phyloP scores from a whole-genome alignment of 2,888 invertebrate species.

The Linyphia triangularis region DNA sequence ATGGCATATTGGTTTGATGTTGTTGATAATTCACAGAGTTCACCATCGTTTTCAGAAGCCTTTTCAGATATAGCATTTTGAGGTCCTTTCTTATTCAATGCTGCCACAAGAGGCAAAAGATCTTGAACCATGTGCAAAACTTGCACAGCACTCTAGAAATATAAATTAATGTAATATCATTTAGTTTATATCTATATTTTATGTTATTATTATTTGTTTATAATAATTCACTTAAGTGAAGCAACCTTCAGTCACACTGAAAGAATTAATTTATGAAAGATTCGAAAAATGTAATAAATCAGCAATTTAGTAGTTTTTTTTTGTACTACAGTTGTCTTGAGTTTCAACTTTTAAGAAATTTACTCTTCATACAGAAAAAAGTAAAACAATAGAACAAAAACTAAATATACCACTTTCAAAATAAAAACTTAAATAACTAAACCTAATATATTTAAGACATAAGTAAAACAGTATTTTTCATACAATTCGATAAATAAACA shows the following conservation, averaged over 20 bases:
- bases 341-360: no score
- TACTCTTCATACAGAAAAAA: no score
- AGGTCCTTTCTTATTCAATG: slow-evolving; percentile 85
- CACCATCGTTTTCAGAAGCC: slow-evolving; percentile 50
- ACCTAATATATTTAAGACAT: neutral
- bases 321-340: no score
- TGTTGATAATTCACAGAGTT: slow-evolving; percentile 81
- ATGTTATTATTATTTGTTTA: no score
- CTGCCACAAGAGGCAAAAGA: slow-evolving; percentile 91
- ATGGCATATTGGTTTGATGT: slow-evolving; percentile 93
- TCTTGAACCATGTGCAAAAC: slow-evolving; percentile 91
- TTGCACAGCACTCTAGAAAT: slow-evolving; percentile 84
- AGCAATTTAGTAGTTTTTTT: no score
- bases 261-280: no score
- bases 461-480: neutral
- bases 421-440: neutral
- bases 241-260: no score
- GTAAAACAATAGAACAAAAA: no score
- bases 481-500: neutral
- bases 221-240: no score
- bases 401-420: neutral
- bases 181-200: no score
- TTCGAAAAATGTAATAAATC: no score
- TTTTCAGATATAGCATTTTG: slow-evolving; percentile 53
- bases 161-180: no score